Conservation (phyloP, 2,888 invertebrate genomes). For the Nesidiocoris tenuis region DNA sequence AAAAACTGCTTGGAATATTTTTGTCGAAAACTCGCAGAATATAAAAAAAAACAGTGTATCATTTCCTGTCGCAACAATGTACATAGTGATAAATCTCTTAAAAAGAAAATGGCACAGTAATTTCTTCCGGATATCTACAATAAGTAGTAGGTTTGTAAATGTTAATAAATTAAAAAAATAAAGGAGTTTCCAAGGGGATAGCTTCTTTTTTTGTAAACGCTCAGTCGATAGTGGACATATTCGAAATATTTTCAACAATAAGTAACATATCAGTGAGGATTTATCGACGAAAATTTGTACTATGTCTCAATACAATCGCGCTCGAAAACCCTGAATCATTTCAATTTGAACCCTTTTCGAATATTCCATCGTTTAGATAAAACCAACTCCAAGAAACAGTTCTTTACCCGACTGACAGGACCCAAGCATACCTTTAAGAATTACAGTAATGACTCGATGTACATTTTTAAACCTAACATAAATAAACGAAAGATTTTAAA, state of each 20-base stretch:
- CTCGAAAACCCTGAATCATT: background rate
- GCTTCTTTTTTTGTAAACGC: constrained; percentile 11
- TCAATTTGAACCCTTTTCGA: background rate
- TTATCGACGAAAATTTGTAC: constrained; percentile 40
- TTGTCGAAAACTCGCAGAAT: too few species aligned
- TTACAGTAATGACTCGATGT: constrained; percentile 42
- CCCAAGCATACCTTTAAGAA: constrained; percentile 2
- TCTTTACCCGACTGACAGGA: background rate
- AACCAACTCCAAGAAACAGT: background rate
- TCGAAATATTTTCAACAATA: constrained; percentile 40
- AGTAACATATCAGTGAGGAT: constrained; percentile 36
- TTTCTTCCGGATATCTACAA: constrained; percentile 16
- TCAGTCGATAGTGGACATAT: constrained; percentile 44
- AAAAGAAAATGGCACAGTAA: constrained; percentile 45
- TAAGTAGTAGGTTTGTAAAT: constrained; percentile 38
- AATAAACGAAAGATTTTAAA: constrained; percentile 34
- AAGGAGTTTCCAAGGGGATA: background rate
- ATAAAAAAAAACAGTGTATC: constrained; percentile 5
- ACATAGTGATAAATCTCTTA: background rate
- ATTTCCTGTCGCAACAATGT: background rate
- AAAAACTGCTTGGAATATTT: too few species aligned
- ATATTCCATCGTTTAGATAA: background rate
- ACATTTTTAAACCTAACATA: constrained; percentile 33
- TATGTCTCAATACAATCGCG: constrained; percentile 7
- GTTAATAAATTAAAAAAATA: constrained; percentile 27